Evolutionary conservation across 2,888 invertebrate genomes (phyloP).

Genomic region (Panopea generosa): DNA sequence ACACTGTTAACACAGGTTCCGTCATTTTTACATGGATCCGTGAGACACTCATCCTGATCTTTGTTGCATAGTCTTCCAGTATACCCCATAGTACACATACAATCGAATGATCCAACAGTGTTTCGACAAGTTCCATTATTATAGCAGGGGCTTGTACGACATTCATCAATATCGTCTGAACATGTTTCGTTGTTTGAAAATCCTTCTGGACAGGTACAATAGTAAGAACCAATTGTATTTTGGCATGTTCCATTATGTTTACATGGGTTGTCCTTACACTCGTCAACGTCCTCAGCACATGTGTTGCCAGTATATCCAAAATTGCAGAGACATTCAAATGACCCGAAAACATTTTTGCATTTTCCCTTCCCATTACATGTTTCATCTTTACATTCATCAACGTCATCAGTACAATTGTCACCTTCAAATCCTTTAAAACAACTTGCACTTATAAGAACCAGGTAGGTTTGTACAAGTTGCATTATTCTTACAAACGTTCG

Average conservation of each 20-base stretch:
- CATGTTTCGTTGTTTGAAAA: constrained; percentile 49
- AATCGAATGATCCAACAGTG: constrained; percentile 52
- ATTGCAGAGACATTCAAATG: constrained; percentile 37
- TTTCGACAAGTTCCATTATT: constrained; percentile 65
- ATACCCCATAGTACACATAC: constrained; percentile 59
- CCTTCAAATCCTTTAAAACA: no score
- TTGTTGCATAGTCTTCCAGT: constrained; percentile 57
- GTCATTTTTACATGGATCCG: constrained; percentile 55
- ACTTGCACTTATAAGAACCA: no score
- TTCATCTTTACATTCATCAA: constrained; percentile 34
- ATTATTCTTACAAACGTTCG: no score
- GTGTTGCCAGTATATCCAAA: constrained; percentile 32
- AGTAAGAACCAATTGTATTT: constrained; percentile 20
- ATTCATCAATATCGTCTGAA: constrained; percentile 56
- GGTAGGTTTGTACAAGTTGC: no score
- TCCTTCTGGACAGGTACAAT: constrained; percentile 26
- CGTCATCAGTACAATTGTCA: no score
- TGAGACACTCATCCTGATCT: constrained; percentile 55
- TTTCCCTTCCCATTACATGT: constrained; percentile 31
- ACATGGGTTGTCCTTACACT: constrained; percentile 44
- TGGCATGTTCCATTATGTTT: constrained; percentile 30
- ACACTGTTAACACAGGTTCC: constrained; percentile 10
- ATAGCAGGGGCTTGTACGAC: constrained; percentile 43
- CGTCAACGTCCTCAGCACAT: constrained; percentile 14
- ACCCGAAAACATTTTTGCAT: constrained; percentile 41